Base-by-base conservation (phyloP, 2,888 invertebrate genomes). In the Opisthograptis luteolata region DNA sequence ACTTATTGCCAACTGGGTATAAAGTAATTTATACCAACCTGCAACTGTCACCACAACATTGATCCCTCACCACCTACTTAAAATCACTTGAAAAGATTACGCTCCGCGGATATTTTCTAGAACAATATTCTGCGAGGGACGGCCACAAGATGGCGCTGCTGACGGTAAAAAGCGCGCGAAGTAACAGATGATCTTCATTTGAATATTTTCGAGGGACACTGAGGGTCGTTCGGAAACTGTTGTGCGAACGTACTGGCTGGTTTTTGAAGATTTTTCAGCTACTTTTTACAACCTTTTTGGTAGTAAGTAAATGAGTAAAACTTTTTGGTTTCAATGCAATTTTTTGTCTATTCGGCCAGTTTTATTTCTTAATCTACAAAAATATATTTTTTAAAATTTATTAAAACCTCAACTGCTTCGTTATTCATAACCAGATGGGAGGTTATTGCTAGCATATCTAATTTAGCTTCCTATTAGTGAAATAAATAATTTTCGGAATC, bases 131-230 rank as follows among this genome's bases (percentile, higher is more conserved):
- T 47, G 62, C 32, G 47, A 49, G 60, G 62, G 66, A 55, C 64
- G 66, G 63, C 52, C 64, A 46, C 75, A 75, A 75, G 76, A 74
- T 74, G 77, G 77, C 73, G 71, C 49, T n/a, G n/a, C n/a, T n/a
- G n/a, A n/a, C 56, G 43, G 62, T 68, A 75, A 76, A 75, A 75
- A 77, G 73, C 65, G 59, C 62, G 70, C 63, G 66, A 77, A 80
- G 77, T 79, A 79, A 79, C 81, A 80, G 83, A 81, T 83, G 78
- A 83, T 81, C 81, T 79, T 82, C 74, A 84, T 84, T 83, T 82
- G 69, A 84, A 84, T 84, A 84, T 79, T 75, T 72, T 68, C 60
- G 64, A 72, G 77, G 76, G 77, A 71, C 73, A 67, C 51, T 56
- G 56, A 59, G 65, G 68, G 65, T 61, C 58, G 66, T 47, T 62